Base-by-base conservation (phyloP, 2,113 vertebrate species). In the Holacanthus passer region DNA sequence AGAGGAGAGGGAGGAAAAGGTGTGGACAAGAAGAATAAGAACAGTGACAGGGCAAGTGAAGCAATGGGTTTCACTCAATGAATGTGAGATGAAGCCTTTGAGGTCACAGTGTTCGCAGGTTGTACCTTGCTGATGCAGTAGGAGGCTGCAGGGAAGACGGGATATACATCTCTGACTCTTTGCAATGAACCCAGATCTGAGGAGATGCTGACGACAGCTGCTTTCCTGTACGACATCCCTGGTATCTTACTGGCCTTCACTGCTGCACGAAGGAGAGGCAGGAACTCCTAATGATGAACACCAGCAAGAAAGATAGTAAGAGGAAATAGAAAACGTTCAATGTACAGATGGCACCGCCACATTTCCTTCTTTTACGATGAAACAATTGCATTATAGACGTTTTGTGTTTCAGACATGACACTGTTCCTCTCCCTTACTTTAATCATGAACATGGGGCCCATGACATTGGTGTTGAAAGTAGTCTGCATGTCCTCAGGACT, bases 41-140 rank as follows among this genome's bases (percentile, higher is more conserved):
- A 2, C n/a, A n/a, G n/a, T n/a, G 12, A 37, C 13, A 41, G 43
- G 37, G 5, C 7, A 5, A 13, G 10, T 29, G 3, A 24, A 13
- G 22, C 60, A 66, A 59, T 7, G 16, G 3, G 22, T 20, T 41
- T 16, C 43, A 2, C 10, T 67, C 2, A 0, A 5, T 12, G 2
- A 55, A 11, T 24, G 19, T 19, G 7, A 52, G 39, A 22, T 27
- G 13, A 55, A 9, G 56, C 43, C 43, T 45, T 35, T 53, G 11
- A 68, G 31, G 47, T 39, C 31, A 65, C 16, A 11, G 11, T 39
- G 24, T 68, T 53, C 10, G 72, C 24, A 35, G 58, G 48, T 20
- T 37, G 56, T 45, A 94, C 93, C 91, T 95, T 96, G 56, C 91
- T 94, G 84, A 92, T 84, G 48, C 85, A 87, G 80, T 93, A 94